These are phyloP conservation scores for Nothoprocta perdicaria DNA, from an alignment of 2,113 vertebrate genomes.

Conservation along the genomic window DNA sequence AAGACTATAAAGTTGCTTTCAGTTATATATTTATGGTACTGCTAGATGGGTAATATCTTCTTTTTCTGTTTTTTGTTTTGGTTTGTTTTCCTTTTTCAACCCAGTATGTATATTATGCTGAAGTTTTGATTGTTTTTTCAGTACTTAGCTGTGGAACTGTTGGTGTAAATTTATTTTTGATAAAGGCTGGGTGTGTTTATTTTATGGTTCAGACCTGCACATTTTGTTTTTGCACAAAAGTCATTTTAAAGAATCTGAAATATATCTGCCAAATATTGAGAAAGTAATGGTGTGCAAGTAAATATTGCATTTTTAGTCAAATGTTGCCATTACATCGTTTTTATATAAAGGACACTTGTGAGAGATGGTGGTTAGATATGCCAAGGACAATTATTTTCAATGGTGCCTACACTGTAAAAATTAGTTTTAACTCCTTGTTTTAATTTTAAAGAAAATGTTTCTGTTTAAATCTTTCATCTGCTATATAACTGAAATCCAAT, in stretches of 20 bases:
- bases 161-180: slow-evolving; percentile 80
- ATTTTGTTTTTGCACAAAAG: slow-evolving; percentile 78
- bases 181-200: slow-evolving; percentile 76
- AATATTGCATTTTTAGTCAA: slow-evolving; percentile 62
- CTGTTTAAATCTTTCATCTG: slow-evolving; percentile 76
- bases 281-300: slow-evolving; percentile 71
- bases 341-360: slow-evolving; percentile 71
- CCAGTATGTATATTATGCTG: slow-evolving; percentile 81
- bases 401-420: slow-evolving; percentile 80
- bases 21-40: slow-evolving; percentile 84
- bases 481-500: slow-evolving; percentile 76
- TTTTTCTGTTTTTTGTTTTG: background rate
- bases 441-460: slow-evolving; percentile 77
- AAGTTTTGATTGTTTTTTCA: slow-evolving; percentile 78
- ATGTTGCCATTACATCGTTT: slow-evolving; percentile 76
- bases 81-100: slow-evolving; percentile 56
- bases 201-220: slow-evolving; percentile 79
- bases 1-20: slow-evolving; percentile 81
- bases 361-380: slow-evolving; percentile 74
- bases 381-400: slow-evolving; percentile 79
- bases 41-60: slow-evolving; percentile 71
- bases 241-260: slow-evolving; percentile 73
- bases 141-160: slow-evolving; percentile 76
- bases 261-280: slow-evolving; percentile 79
- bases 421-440: slow-evolving; percentile 78